These are phyloP conservation scores for Orycteropus afer DNA, from an alignment of 2,113 vertebrate genomes.

Conservation along the genomic window DNA sequence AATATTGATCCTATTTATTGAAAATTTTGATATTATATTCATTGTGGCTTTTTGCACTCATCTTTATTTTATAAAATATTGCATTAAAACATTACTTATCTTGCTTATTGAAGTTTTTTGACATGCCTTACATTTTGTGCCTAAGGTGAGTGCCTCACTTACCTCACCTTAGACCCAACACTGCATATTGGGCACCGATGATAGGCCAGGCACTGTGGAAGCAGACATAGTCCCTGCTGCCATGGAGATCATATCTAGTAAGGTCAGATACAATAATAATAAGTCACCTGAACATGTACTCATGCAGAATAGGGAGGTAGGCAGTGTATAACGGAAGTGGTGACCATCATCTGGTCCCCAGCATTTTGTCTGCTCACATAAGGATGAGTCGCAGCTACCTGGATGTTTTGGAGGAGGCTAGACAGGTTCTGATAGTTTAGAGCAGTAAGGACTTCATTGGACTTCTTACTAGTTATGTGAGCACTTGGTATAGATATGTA, in stretches of 20 bases:
- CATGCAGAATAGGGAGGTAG: background rate
- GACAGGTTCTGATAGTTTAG: background rate
- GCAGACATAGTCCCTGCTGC: background rate
- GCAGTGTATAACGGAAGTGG: background rate
- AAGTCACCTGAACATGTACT: accelerated
- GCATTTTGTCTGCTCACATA: background rate
- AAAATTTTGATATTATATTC: background rate
- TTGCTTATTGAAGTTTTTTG: background rate
- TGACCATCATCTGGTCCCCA: background rate
- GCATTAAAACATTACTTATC: background rate
- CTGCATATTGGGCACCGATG: background rate
- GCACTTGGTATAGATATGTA: slow-evolving; percentile 42
- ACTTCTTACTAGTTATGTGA: slow-evolving; percentile 10
- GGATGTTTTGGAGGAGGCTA: background rate
- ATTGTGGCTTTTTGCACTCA: background rate
- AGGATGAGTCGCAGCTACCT: background rate
- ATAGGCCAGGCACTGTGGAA: background rate
- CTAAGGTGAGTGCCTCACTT: too few relatives aligned
- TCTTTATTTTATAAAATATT: background rate
- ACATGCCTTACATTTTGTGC: background rate
- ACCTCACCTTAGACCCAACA: background rate
- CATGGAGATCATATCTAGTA: background rate
- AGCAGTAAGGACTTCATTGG: background rate
- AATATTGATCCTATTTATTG: background rate
- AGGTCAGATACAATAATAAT: background rate